Percentiles rank a stretch among this genome's conserved stretches.
These are phyloP conservation scores for Tiaroga cobitis DNA, from an alignment of 2,797 vertebrate species.

Conservation along the genomic window DNA sequence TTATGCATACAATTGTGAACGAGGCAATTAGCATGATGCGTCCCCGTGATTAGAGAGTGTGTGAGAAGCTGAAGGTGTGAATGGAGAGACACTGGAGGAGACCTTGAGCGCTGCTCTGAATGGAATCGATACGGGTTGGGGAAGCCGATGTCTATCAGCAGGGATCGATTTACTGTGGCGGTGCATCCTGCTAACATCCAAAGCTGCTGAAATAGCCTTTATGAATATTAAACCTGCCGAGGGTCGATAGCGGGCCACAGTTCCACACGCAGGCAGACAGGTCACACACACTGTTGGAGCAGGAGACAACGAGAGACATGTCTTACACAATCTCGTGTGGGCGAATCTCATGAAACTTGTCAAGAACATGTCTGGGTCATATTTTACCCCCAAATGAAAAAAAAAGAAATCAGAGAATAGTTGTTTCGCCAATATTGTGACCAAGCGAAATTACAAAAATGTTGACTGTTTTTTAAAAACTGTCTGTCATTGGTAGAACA, in stretches of 20 bases:
- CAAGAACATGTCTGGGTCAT: not conserved
- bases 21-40: not conserved
- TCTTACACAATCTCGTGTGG: not conserved
- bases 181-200: conserved; percentile 82
- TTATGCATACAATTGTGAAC: not conserved
- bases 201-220: conserved; percentile 89
- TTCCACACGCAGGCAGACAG: conserved; percentile 32
- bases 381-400: not conserved
- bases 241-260: conserved; percentile 80
- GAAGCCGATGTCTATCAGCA: conserved; percentile 93
- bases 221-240: conserved; percentile 91
- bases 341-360: not conserved
- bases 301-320: not conserved
- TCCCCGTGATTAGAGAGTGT: not conserved
- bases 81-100: conserved; percentile 74
- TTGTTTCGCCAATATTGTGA: too few relatives aligned
- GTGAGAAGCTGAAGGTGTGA: conserved; percentile 13
- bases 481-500: too few relatives aligned
- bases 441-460: not conserved
- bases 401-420: not conserved
- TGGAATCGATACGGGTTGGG: conserved; percentile 61
- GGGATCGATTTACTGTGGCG: conserved; percentile 88
- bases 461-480: not conserved
- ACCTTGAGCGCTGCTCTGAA: conserved; percentile 86
- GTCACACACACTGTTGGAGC: conserved; percentile 45